Percentiles rank a stretch among this genome's conserved stretches.
These are phyloP conservation scores for Meiosimyza decipiens DNA, from an alignment of 2,888 invertebrate genomes.

Conservation along the genomic window DNA sequence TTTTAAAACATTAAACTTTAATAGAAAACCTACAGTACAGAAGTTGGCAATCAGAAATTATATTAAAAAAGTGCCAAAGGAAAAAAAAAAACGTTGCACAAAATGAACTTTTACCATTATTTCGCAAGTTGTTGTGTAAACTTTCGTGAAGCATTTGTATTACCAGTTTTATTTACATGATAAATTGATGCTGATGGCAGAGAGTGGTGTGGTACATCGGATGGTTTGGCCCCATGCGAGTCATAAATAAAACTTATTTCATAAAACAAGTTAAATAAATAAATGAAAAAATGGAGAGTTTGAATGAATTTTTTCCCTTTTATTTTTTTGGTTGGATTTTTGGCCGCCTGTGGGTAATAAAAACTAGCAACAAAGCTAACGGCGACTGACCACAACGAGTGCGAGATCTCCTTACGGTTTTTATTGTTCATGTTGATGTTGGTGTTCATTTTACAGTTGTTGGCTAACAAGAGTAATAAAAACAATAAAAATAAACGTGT, in stretches of 20 bases:
- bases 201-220: background rate
- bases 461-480: background rate
- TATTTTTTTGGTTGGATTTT: slow-evolving; percentile 1
- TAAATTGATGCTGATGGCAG: slow-evolving; percentile 29
- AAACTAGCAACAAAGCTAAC: slow-evolving; percentile 18
- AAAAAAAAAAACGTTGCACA: too few relatives aligned
- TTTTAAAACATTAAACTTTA: too few relatives aligned
- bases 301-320: slow-evolving; percentile 18
- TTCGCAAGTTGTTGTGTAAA: slow-evolving; percentile 12
- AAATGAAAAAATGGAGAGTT: slow-evolving; percentile 16
- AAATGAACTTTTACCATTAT: slow-evolving; percentile 22
- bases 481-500: background rate
- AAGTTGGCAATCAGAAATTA: background rate
- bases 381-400: slow-evolving; percentile 18
- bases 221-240: background rate
- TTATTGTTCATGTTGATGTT: background rate
- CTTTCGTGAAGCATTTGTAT: slow-evolving; percentile 22
- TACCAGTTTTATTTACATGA: slow-evolving; percentile 35
- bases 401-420: background rate
- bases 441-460: background rate
- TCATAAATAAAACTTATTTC: slow-evolving; percentile 30
- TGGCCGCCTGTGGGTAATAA: slow-evolving; percentile 34
- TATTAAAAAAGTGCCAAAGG: background rate
- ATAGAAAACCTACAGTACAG: too few relatives aligned
- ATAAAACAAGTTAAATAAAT: slow-evolving; percentile 8